A percentile compares a stretch with the other conserved stretches of the same genome.
These are phyloP conservation scores for Ploceus nigricollis DNA, from an alignment of 2,113 vertebrate species.

Conservation along the genomic window DNA sequence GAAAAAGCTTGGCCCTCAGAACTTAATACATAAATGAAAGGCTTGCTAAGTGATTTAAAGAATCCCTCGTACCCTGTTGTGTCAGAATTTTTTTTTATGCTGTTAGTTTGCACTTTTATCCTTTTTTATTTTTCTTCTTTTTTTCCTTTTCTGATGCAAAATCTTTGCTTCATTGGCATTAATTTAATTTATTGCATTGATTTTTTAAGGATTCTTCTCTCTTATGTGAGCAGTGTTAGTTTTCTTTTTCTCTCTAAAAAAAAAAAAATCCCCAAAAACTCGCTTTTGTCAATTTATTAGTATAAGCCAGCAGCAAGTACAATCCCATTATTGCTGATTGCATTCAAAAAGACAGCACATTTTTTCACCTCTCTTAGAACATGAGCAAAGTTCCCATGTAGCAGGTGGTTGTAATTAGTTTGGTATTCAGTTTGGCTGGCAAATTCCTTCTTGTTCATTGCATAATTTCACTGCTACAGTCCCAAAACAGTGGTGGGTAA, in stretches of 20 bases:
- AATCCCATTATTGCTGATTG: constrained; percentile 31
- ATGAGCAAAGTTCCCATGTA: not conserved
- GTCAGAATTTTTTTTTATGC: not conserved
- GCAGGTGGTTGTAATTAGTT: constrained; percentile 67
- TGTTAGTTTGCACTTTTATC: not conserved
- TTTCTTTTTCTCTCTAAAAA: not conserved
- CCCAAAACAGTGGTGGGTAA: not conserved
- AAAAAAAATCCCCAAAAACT: not conserved
- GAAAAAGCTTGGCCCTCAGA: not conserved
- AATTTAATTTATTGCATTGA: not conserved
- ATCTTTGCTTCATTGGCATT: not conserved
- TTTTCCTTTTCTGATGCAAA: not conserved
- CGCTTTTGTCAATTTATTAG: not conserved
- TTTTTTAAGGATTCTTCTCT: not conserved
- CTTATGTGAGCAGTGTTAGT: not conserved
- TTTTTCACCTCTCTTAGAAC: constrained; percentile 20
- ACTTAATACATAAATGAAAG: not conserved
- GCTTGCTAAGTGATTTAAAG: not conserved
- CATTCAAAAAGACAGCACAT: constrained; percentile 44
- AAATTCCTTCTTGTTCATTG: constrained; percentile 28
- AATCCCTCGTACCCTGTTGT: not conserved
- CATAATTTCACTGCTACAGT: not conserved
- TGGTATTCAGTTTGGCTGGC: constrained; percentile 40
- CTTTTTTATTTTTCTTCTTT: no score
- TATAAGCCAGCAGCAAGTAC: constrained; percentile 27